Base-by-base conservation (phyloP, 2,888 invertebrate species). In the Watsonalla binaria region DNA sequence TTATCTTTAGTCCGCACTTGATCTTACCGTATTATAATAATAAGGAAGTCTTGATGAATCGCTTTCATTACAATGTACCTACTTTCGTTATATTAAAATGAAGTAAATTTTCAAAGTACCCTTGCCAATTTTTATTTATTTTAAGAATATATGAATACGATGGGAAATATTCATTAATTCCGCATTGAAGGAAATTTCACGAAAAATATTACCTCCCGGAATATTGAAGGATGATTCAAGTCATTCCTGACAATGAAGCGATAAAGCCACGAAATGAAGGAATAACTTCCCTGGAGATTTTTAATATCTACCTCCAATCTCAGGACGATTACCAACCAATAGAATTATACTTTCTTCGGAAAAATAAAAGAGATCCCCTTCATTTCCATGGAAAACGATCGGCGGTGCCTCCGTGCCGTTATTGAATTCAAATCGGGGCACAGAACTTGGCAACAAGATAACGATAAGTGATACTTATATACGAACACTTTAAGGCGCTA, bases 401-500 rank as follows among this genome's bases (percentile, higher is more conserved):
- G 70, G 62, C 72, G 72, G 51, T 64, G 70, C 69, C 65, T 74
- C 70, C 76, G 76, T 71, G 61, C 59, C 80, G 82, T 78, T 86
- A 87, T 86, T 86, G 84, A 82, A 86, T 87, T 84, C 80, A 82
- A 83, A 85, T 85, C 65, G 72, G 61, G 58, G 63, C 74, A 80
- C 82, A 80, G 80, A 71, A 72, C 65, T 69, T 63, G 59, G 66
- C 59, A 67, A 66, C 67, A 70, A 49, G 39, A 6, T 37, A 49
- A 49, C 34, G 35, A 8, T 6, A 37, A 8, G 9, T 48, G 51
- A 57, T 52, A 53, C 60, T 45, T 57, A 55, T 35, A 55, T 63
- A 64, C 55, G 55, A 52, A 66, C 58, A 62, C 63, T 60, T 66
- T 55, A 57, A 50, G 61, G 63, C 58, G 62, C 4, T 24, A 24